Evolutionary conservation across 2,797 vertebrate genomes (phyloP), one percentile per base, ranked within the genome.

Genomic region (Steatocranus sp.): DNA sequence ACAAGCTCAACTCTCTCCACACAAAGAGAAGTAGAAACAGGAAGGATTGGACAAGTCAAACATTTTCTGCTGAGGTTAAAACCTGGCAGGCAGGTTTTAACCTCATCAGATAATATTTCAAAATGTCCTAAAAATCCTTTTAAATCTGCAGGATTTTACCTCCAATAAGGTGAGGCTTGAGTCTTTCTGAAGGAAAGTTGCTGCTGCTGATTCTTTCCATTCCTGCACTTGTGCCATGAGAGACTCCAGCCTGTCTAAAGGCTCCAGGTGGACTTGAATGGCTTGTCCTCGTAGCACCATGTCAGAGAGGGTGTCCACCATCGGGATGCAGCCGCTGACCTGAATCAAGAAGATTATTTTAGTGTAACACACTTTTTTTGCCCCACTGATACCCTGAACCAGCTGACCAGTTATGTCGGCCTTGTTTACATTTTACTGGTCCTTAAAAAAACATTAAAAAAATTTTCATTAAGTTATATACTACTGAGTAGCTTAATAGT

Each of bases 171-270:
- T 96, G 6, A 96, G 96, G 0, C 96, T 91, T 1, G 97, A 97
- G 86, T 97, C 97, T 91, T 97, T 96, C 0, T 88, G 95, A 75
- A 98, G 95, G 84, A 99, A 99, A 0, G 96, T 96, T 86, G 95
- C 91, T 14, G 97, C 96, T 83, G 97, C 97, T 73, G 97, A 97
- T 63, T 98, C 97, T 92, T 97, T 98, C 99, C 98, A 99, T 0
- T 95, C 94, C 73, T 98, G 97, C 75, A 98, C 97, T 73, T 99
- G 97, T 0, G 94, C 90, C 83, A 99, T 95, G 78, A 98, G 86
- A 11, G 94, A 91, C 92, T 99, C 98, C 89, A 99, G 94, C 63
- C 96, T 93, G 2, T 97, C 96, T 83, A 99, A 89, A 51, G 97
- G 95, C 53, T 97, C 97, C 90, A 99, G 96, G 53, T 97, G 96